Conservation (phyloP, 2,797 vertebrate genomes). For the Halcyon smyrnensis region DNA sequence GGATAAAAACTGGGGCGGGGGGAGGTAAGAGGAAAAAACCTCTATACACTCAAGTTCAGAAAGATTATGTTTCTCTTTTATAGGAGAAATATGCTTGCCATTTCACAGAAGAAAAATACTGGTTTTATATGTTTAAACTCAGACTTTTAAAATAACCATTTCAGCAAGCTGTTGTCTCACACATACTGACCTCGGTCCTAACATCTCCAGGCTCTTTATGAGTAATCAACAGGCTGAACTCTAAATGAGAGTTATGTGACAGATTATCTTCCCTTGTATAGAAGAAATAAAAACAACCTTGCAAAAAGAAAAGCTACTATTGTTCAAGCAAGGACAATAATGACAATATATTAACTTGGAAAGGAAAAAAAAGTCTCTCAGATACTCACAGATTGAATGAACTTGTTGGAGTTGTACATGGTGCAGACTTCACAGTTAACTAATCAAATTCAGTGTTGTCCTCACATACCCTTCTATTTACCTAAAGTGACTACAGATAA, state of each 20-base stretch:
- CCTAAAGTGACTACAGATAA: not conserved
- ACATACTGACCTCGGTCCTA: not conserved
- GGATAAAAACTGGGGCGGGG: rapidly evolving
- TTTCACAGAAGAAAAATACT: not conserved
- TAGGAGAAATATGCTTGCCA: not conserved
- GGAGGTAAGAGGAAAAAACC: not conserved
- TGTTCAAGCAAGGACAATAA: not conserved
- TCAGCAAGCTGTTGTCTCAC: not conserved
- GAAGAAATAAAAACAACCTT: not conserved
- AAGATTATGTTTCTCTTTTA: not conserved
- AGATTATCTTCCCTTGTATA: not conserved
- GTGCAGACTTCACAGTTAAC: not conserved
- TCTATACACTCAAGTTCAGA: not conserved
- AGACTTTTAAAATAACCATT: not conserved
- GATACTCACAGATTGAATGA: not conserved
- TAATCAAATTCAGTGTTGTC: not conserved
- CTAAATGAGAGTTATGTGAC: not conserved
- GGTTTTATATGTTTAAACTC: not conserved
- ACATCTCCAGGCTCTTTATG: not conserved
- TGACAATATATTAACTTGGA: not conserved
- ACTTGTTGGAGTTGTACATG: not conserved
- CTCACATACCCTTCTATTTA: not conserved
- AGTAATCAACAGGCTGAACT: not conserved
- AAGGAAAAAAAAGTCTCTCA: not conserved
- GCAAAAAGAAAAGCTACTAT: not conserved